Evolutionary conservation across 2,113 vertebrate species (phyloP), one percentile per base, ranked within the genome.

Genomic region (Monopterus albus): DNA sequence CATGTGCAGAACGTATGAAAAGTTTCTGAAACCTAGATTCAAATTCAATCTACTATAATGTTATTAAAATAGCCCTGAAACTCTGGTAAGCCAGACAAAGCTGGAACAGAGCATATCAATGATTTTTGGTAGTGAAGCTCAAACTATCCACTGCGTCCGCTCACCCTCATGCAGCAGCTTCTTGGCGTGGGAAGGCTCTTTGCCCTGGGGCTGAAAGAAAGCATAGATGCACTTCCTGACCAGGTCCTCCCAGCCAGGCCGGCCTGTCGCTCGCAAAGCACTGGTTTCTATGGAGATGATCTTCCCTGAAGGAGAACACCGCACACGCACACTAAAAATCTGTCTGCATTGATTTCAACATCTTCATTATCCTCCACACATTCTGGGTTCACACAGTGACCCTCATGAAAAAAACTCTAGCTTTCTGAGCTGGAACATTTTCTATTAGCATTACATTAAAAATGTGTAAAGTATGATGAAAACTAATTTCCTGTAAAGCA

Each of bases 231-330:
- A 99, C 84, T 97, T 98, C 71, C 97, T 91, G 68, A 99, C 97
- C 91, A 99, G 88, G 84, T 98, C 96, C 91, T 98, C 96, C 96
- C 97, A 98, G 85, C 97, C 96, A 8, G 95, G 94, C 64, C 96
- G 94, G 78, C 96, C 96, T 0, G 95, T 95, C 0, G 95, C 95
- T 84, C 96, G 92, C 90, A 99, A 91, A 33, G 96, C 95, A 69
- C 96, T 97, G 0, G 96, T 98, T 91, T 98, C 97, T 59, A 99
- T 98, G 91, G 97, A 98, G 94, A 99, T 97, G 89, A 99, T 99
- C 93, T 98, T 99, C 84, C 97, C 97, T 98, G 88, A 3, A 81
- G 0, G 21, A 18, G 55, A 84, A 17, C 36, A 38, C 14, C 45
- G 21, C 65, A 62, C 18, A 79, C 39, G 64, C 6, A 42, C 23